These are phyloP conservation scores for Callaeas wilsoni DNA, from an alignment of 2,113 vertebrate genomes.

Conservation along the genomic window DNA sequence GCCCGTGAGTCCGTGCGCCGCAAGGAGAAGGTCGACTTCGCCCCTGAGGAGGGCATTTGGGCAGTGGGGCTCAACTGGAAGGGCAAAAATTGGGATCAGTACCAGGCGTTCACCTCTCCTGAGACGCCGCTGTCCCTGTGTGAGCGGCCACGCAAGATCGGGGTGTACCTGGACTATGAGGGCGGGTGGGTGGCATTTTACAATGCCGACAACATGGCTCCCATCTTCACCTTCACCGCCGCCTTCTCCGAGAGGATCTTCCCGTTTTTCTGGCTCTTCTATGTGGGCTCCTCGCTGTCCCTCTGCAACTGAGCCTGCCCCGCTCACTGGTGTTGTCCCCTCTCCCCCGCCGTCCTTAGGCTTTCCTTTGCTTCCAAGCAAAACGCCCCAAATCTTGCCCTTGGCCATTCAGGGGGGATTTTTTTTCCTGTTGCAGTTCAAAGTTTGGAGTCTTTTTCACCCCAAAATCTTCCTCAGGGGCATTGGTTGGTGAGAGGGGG, in stretches of 20 bases:
- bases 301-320: not conserved
- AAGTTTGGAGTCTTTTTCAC: not conserved
- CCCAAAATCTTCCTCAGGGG: not conserved
- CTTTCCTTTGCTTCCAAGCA: not conserved
- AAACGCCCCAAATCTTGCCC: not conserved
- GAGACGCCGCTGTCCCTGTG: constrained; percentile 6
- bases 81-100: constrained; percentile 57
- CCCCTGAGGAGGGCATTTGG: constrained; percentile 46
- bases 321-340: not conserved
- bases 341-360: not conserved
- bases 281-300: constrained; percentile 35
- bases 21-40: constrained; percentile 47
- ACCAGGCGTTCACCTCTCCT: constrained; percentile 20
- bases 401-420: not conserved
- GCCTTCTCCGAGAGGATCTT: constrained; percentile 26
- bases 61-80: constrained; percentile 57
- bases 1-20: constrained; percentile 37
- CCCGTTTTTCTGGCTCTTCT: constrained; percentile 53
- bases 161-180: constrained; percentile 30
- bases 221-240: constrained; percentile 43
- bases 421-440: not conserved
- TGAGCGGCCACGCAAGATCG: constrained; percentile 12
- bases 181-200: constrained; percentile 3
- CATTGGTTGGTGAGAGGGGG: not conserved
- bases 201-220: constrained; percentile 17